Evolutionary conservation across 1,140 invertebrate genomes (phyloP), one percentile per base, ranked within the genome.

Genomic region (Anastrepha obliqua): DNA sequence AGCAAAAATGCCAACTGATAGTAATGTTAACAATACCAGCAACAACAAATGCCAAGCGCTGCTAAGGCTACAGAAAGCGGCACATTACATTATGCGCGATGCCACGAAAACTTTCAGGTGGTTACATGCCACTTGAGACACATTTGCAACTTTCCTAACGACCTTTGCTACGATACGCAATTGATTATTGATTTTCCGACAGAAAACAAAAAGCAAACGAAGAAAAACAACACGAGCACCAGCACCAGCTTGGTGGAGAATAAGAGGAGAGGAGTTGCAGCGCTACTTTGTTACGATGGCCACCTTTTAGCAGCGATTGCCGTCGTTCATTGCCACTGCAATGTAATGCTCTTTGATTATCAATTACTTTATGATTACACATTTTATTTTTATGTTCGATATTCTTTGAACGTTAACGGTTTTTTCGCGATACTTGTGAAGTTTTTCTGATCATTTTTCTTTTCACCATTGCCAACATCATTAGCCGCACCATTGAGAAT

Each of bases 301-400:
- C 2, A 51, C 6, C 70, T 4, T 44, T 74, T 6, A 13, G 29
- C 65, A 8, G 65, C 20, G 13, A 4, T n/a, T n/a, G 47, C n/a
- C n/a, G 8, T 81, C n/a, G 2, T 81, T 17, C 17, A 81, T 17
- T 58, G 47, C 17, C 44, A 81, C 47, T 11, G 13, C 47, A 81
- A 55, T 20, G 74, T 81, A 55, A 81, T 81, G 44, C 74, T 17
- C 47, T 51, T 81, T 81, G 74, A 81, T 81, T 81, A 81, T 81
- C 74, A 81, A 81, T 81, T 81, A 81, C 74, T 81, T 81, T 81
- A 81, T 81, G 74, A 81, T 81, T 81, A 81, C 74, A 20, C 44
- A 81, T 81, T 81, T 81, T 81, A 81, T 58, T 81, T 81, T 81
- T 51, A 81, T 81, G 74, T 55, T 55, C 44, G 47, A 55, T 81